Conservation (phyloP, 2,888 invertebrate genomes). For the Microchrysa polita region DNA sequence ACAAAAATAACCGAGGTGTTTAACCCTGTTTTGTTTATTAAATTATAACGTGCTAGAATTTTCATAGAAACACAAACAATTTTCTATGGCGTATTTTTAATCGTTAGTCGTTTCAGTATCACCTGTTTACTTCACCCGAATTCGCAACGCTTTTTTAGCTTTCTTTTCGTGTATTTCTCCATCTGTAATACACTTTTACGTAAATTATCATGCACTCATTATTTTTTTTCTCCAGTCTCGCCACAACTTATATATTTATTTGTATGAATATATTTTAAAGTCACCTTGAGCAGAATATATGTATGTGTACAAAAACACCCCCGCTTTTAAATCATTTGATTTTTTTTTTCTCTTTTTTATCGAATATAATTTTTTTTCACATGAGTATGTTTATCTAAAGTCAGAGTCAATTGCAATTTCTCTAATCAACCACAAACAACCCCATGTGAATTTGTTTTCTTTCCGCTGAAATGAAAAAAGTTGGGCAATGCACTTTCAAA, state of each 20-base stretch:
- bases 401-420: neutral
- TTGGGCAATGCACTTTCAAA: neutral
- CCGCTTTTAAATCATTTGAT: neutral
- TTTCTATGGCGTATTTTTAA: no score
- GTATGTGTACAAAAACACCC: neutral
- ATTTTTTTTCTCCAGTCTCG: neutral
- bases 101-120: no score
- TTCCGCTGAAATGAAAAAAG: neutral
- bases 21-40: no score
- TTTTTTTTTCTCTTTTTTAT: neutral
- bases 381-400: no score
- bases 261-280: no score
- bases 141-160: no score
- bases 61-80: no score
- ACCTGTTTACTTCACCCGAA: no score
- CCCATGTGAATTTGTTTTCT: neutral
- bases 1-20: no score
- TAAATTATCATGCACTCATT: slow-evolving; percentile 1
- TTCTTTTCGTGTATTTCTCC: no score
- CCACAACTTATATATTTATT: neutral
- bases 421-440: neutral
- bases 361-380: no score
- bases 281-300: neutral
- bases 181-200: neutral
- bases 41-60: no score